A percentile compares a stretch with the other conserved stretches of the same genome.
These are phyloP conservation scores for Teleopsis dalmanni DNA, from an alignment of 1,140 invertebrate species.

Conservation along the genomic window DNA sequence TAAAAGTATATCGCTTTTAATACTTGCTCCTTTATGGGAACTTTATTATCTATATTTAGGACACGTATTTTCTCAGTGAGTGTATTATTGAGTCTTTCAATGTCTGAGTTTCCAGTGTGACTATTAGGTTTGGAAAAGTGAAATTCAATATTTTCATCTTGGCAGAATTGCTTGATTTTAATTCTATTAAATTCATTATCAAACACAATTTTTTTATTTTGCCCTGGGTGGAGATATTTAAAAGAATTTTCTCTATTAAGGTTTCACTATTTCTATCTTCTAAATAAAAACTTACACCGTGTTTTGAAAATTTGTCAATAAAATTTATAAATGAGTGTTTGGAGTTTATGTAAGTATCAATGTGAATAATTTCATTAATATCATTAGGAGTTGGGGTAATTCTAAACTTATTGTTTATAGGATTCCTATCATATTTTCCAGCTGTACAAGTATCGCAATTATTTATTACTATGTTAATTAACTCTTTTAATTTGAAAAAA, in stretches of 20 bases:
- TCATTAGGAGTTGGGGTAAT: too few species aligned
- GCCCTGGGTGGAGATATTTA: conserved; percentile 14
- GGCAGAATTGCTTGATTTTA: conserved; percentile 14
- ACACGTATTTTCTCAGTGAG: conserved; percentile 15
- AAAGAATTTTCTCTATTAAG: too few species aligned
- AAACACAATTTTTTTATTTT: conserved; percentile 13
- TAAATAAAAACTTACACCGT: conserved; percentile 3
- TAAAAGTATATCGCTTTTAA: too few species aligned
- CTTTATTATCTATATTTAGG: too few species aligned
- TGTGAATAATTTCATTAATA: too few species aligned
- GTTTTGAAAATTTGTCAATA: conserved; percentile 15
- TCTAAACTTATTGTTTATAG: too few species aligned
- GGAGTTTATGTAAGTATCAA: conserved; percentile 16
- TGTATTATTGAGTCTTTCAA: conserved; percentile 13
- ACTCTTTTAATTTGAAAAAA: conserved; percentile 12
- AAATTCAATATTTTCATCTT: too few species aligned
- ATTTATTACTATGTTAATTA: conserved; percentile 16
- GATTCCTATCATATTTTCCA: conserved; percentile 16
- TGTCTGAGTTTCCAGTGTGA: conserved; percentile 9
- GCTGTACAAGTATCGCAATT: conserved; percentile 17
- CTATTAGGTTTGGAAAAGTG: too few species aligned
- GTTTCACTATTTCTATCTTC: too few species aligned
- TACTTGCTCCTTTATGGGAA: too few species aligned
- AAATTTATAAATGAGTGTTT: conserved; percentile 11
- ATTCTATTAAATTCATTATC: conserved; percentile 14